Conservation (phyloP, 2,888 invertebrate genomes). For the Eupithecia dodoneata region DNA sequence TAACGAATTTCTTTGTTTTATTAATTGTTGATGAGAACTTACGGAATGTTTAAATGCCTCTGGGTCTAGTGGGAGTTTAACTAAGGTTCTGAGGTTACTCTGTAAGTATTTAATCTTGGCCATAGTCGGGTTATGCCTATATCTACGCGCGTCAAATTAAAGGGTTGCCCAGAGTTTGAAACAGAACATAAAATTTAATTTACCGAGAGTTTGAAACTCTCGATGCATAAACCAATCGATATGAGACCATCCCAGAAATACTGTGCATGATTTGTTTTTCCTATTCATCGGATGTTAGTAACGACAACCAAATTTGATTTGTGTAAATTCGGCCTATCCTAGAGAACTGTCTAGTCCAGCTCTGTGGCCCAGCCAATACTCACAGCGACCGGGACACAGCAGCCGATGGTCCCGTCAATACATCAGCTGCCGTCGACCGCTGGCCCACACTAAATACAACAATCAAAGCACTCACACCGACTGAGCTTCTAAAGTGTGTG, state of each 20-base stretch:
- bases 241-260: neutral
- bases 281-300: neutral
- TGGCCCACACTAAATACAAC: constrained; percentile 25
- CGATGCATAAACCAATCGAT: neutral
- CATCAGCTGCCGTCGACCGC: constrained; percentile 23
- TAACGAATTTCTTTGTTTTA: constrained; percentile 37
- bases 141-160: neutral
- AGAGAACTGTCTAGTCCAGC: neutral
- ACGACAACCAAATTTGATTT: neutral
- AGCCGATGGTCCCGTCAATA: constrained; percentile 18
- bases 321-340: neutral
- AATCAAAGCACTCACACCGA: constrained; percentile 28
- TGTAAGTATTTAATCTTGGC: constrained; percentile 2
- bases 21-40: constrained; percentile 13
- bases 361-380: neutral
- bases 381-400: neutral
- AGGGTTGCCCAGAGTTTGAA: neutral
- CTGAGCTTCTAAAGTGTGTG: constrained; percentile 14
- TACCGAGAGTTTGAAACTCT: neutral
- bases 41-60: neutral
- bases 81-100: neutral
- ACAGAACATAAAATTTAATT: neutral
- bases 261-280: neutral
- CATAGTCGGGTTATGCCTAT: neutral
- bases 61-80: neutral